Evolutionary conservation across 2,888 invertebrate species (phyloP), one percentile per base, ranked within the genome.

Genomic region (Poecilus cupreus): DNA sequence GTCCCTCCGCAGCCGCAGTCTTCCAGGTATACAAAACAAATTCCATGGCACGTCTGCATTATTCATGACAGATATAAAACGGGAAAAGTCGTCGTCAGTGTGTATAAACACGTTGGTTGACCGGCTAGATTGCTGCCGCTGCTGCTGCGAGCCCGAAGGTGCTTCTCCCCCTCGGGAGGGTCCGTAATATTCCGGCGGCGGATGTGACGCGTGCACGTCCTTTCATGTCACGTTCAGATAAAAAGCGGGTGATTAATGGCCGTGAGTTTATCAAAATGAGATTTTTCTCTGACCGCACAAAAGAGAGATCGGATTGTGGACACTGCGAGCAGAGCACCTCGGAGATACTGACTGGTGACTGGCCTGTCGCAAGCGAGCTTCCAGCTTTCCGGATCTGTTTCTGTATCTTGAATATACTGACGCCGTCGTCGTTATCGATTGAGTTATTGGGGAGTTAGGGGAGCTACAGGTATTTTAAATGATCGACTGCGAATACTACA

Each of bases 161-260:
- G 72, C 22, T 43, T 13, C 43, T 72, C 39, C 72, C 72, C 72
- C 43, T 46, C 43, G 72, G 75, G 75, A 49, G 46, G 51, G 75
- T 51, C 78, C 18, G 80, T 80, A 80, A 80, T 80, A 72, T 80
- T 80, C 80, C 80, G 39, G 54, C 22, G 22, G 39, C 80, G 80
- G 80, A 86, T 85, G 86, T 86, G 87, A 87, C 85, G 86, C 85
- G 86, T 84, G 84, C 57, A 87, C 87, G 86, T 87, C 88, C 87
- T 88, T 88, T 87, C 87, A 87, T 85, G 88, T 88, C 88, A 88
- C 87, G 88, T 87, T 86, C 87, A 87, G 88, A 87, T 88, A 88
- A 88, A 88, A 87, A 80, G 80, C 87, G 86, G 82, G 87, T 88
- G 88, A 88, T 88, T 88, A 88, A 88, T 88, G 87, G 85, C 85